Base-by-base conservation (phyloP, 2,888 invertebrate genomes). In the Drosophila bunnanda region DNA sequence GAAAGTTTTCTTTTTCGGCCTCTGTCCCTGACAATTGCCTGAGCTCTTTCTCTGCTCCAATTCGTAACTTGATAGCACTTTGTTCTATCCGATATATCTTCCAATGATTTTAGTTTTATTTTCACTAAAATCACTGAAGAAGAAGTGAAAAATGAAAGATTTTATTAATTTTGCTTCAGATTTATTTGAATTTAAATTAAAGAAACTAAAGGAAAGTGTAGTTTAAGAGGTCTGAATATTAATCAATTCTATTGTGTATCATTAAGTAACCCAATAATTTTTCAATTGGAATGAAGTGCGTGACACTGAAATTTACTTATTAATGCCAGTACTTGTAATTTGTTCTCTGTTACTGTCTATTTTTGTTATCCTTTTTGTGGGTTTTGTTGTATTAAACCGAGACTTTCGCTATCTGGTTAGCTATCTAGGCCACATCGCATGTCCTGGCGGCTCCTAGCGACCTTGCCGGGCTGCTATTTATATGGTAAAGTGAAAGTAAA, bases 401-500 rank as follows among this genome's bases (percentile, higher is more conserved):
- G 39, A 55, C 39, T 54, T 39, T 36, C 12, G 54, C 12, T 15
- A 59, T 54, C 59, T 39, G 13, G 9, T 9, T 30, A n/a, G 59
- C 32, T 60, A 56, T 60, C 56, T 60, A 20, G 60, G 60, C 17
- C 50, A 39, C n/a, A 50, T 52, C 28, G 67, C 68, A 69, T 67
- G 58, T 58, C 67, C 65, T 65, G 50, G 50, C n/a, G 32, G 50
- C 10, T 36, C n/a, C 43, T 38, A 32, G 28, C 36, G 58, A 67
- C 68, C 58, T 57, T 67, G 68, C 50, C 43, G 15, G 50, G 8
- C 38, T 38, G n/a, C 58, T 69, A 54, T 55, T 36, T 55, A 54
- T 68, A 53, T 32, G 41, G 38, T 25, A 46, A 61, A 55, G 22
- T 39, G 54, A 70, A 70, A 72, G 41, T 58, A 85, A 82, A 80